phyloP scores from a whole-genome alignment of 2,888 invertebrate species.

The Clepsis dumicolana region DNA sequence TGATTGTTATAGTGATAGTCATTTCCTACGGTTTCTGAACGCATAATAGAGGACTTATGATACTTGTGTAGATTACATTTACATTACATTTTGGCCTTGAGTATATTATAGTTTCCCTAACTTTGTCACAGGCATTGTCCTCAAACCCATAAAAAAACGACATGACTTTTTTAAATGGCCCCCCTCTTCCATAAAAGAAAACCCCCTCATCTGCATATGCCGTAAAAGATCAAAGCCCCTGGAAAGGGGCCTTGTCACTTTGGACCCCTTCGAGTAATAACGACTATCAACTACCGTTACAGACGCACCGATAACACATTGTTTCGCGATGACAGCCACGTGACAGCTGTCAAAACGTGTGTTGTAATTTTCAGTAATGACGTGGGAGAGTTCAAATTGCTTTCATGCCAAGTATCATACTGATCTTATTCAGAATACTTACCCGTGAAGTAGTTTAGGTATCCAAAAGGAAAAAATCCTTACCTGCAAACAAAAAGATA shows the following conservation, averaged over 20 bases:
- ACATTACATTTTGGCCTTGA: too few species aligned
- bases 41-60: too few species aligned
- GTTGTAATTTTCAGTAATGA: too few species aligned
- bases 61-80: too few species aligned
- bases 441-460: not conserved
- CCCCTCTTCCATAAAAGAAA: not conserved
- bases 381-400: too few species aligned
- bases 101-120: too few species aligned
- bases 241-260: slow-evolving; percentile 6
- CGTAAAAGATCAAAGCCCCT: not conserved
- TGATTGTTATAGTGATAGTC: too few species aligned
- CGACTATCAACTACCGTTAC: slow-evolving; percentile 60
- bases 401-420: too few species aligned
- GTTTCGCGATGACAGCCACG: not conserved
- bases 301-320: slow-evolving; percentile 17
- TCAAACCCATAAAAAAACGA: too few species aligned
- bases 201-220: not conserved
- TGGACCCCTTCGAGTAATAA: slow-evolving; percentile 48
- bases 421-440: not conserved
- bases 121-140: too few species aligned
- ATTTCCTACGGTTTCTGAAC: too few species aligned
- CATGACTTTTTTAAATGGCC: too few species aligned
- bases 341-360: slow-evolving; percentile 7
- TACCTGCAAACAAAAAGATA: slow-evolving; percentile 9
- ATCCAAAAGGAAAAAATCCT: not conserved